phyloP scores from a whole-genome alignment of 2,888 invertebrate species.

The Chaitophorus viminalis region DNA sequence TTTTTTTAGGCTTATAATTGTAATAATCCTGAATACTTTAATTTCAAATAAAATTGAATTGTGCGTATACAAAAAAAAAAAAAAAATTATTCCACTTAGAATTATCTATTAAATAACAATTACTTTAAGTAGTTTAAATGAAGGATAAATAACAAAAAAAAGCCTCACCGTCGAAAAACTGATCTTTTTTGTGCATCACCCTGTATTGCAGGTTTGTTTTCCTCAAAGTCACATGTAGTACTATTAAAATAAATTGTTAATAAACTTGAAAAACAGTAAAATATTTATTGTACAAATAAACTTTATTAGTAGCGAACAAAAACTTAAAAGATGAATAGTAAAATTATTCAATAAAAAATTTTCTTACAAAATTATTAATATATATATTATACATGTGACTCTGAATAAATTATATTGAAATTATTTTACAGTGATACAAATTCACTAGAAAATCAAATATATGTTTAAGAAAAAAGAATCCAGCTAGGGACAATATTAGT shows the following conservation, averaged over 20 bases:
- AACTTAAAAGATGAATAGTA: background rate
- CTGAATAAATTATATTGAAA: slow-evolving; percentile 2
- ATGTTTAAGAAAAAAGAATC: background rate
- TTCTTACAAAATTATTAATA: slow-evolving; percentile 4
- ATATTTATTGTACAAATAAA: background rate
- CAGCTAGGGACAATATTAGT: background rate
- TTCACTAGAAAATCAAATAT: slow-evolving; percentile 24
- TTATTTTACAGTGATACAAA: background rate
- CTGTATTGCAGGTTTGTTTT: slow-evolving; percentile 44
- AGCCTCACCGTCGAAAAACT: slow-evolving; percentile 21
- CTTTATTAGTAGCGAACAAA: background rate
- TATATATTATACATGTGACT: background rate
- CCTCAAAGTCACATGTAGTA: slow-evolving; percentile 6
- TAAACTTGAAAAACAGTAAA: slow-evolving; percentile 17
- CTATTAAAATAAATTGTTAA: background rate
- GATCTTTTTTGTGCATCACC: slow-evolving; percentile 39
- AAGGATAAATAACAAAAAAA: slow-evolving; percentile 23
- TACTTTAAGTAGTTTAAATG: background rate
- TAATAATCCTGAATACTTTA: background rate
- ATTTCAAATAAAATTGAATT: slow-evolving; percentile 22
- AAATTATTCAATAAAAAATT: slow-evolving; percentile 24
- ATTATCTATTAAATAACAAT: slow-evolving; percentile 29
- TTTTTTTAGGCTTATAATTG: background rate
- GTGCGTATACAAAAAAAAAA: background rate
- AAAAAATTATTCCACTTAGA: background rate